phyloP scores from a whole-genome alignment of 2,888 invertebrate genomes.

The Conops quadrifasciatus region DNA sequence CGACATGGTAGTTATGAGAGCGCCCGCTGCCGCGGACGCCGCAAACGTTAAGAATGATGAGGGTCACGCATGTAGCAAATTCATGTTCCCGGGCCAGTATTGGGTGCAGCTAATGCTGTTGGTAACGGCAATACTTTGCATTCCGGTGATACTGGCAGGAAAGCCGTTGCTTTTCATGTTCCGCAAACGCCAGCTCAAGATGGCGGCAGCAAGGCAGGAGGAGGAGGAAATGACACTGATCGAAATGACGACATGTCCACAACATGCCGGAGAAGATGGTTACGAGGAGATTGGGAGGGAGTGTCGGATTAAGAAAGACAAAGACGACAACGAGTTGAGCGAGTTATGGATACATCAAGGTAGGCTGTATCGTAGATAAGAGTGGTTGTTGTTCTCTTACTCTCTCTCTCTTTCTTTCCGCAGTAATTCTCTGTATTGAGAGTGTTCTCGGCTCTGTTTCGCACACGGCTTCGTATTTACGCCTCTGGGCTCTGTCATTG shows the following conservation, averaged over 20 bases:
- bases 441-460: constrained; percentile 89
- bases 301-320: constrained; percentile 54
- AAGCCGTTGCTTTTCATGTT: constrained; percentile 81
- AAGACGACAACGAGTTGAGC: constrained; percentile 42
- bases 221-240: constrained; percentile 38
- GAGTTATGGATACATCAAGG: constrained; percentile 60
- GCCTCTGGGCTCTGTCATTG: constrained; percentile 96
- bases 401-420: not conserved
- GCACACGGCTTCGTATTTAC: constrained; percentile 97
- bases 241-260: constrained; percentile 26
- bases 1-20: constrained; percentile 76
- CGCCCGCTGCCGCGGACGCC: constrained; percentile 52
- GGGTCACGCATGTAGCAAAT: constrained; percentile 66
- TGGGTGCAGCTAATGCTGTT: constrained; percentile 79
- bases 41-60: constrained; percentile 63
- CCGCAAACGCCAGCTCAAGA: constrained; percentile 66
- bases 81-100: constrained; percentile 76
- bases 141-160: constrained; percentile 90
- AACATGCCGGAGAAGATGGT: constrained; percentile 45
- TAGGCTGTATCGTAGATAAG: not conserved
- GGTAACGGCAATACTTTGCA: constrained; percentile 77
- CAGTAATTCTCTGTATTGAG: constrained; percentile 68
- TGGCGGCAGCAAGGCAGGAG: not conserved
- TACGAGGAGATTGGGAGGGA: constrained; percentile 46
- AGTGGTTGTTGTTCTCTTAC: not conserved